Conservation (phyloP, 30 jellyfish, hydroid and myxozoan genomes). For the Mastigias papua region DNA sequence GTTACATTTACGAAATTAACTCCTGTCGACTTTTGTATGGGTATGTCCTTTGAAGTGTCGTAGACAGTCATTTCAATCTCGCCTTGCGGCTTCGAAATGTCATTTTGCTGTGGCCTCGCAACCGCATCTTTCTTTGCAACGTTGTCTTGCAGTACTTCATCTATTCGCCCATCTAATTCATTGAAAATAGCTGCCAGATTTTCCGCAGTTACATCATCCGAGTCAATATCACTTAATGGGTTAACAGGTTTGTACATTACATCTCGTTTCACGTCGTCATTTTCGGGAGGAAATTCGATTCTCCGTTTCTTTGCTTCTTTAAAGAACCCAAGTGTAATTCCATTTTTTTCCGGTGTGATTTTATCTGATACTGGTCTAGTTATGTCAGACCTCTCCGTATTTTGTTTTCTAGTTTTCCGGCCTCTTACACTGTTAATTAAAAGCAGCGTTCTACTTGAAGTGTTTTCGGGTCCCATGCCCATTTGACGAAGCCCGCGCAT, state of each 20-base stretch:
- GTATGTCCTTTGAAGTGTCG: slow-evolving; percentile 10
- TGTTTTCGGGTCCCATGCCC: background rate
- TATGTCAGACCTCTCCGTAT: slow-evolving; percentile 22
- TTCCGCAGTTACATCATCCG: slow-evolving; percentile 80
- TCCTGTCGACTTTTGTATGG: background rate
- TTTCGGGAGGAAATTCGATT: slow-evolving; percentile 6
- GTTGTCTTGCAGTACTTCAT: slow-evolving; percentile 16
- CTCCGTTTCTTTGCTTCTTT: slow-evolving; percentile 20
- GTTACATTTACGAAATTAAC: slow-evolving; percentile 31
- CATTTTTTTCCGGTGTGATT: background rate
- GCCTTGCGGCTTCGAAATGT: slow-evolving; percentile 23
- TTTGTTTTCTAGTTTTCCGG: background rate
- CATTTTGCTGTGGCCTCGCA: slow-evolving; percentile 23
- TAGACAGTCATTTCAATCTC: slow-evolving; percentile 69
- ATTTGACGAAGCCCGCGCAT: background rate
- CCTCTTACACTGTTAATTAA: background rate
- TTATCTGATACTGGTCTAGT: slow-evolving; percentile 12
- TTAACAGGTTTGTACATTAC: slow-evolving; percentile 27
- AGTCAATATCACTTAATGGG: slow-evolving; percentile 51
- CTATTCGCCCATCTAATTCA: slow-evolving; percentile 68
- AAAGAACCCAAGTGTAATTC: slow-evolving; percentile 29
- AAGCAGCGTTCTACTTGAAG: background rate
- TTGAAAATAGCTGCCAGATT: slow-evolving; percentile 78
- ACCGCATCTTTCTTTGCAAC: slow-evolving; percentile 58
- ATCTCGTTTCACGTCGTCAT: slow-evolving; percentile 36